Conservation (phyloP, 2,113 vertebrate genomes). For the Talpa occidentalis region DNA sequence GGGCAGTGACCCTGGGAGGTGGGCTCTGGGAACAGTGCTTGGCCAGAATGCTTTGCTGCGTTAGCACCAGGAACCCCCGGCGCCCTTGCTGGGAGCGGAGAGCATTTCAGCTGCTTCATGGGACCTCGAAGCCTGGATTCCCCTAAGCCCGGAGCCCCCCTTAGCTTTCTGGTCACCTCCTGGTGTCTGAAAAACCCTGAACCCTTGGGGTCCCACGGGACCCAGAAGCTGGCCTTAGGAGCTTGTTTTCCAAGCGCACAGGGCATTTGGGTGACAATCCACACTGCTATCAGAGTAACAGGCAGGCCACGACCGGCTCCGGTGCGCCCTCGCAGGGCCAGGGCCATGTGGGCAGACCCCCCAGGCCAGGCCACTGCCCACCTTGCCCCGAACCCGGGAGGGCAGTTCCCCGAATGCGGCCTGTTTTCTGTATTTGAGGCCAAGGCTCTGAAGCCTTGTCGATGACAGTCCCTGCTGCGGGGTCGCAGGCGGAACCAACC, state of each 20-base stretch:
- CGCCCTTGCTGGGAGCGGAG: not conserved
- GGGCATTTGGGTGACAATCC: not conserved
- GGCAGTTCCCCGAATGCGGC: too few relatives aligned
- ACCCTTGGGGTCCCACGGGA: not conserved
- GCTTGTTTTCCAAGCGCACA: not conserved
- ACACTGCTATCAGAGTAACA: too few relatives aligned
- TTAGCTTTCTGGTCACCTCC: not conserved
- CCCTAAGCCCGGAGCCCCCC: rapidly evolving
- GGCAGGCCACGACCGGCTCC: too few relatives aligned
- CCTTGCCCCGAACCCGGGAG: too few relatives aligned
- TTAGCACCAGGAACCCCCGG: not conserved
- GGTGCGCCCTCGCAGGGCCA: not conserved
- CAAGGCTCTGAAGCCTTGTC: rapidly evolving
- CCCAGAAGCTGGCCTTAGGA: rapidly evolving
- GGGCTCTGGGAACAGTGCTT: not conserved
- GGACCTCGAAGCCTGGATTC: too few relatives aligned
- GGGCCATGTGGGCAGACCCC: not conserved
- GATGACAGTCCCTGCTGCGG: rapidly evolving
- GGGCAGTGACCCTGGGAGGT: not conserved
- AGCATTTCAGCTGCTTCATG: not conserved
- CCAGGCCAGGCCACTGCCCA: not conserved
- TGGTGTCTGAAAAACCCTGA: not conserved
- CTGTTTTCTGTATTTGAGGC: rapidly evolving
- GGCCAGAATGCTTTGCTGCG: not conserved
- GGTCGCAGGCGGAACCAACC: rapidly evolving